These are phyloP conservation scores for Axinella damicornis DNA, from an alignment of 37 sponge, comb jelly and placozoan genomes.

Conservation along the genomic window DNA sequence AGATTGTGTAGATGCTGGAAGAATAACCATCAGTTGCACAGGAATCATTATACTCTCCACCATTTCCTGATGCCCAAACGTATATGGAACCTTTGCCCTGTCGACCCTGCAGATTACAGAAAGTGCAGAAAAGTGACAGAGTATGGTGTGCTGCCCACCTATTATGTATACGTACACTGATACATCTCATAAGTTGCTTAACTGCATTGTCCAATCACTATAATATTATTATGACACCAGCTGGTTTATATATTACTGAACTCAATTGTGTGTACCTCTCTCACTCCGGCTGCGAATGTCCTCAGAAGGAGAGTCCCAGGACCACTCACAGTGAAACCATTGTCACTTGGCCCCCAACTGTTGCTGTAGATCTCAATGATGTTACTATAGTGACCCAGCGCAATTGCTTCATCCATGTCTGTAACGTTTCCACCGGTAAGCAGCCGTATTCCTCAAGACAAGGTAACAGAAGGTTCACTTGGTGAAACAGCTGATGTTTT, in stretches of 20 bases:
- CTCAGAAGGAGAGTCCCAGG: conserved; percentile 61
- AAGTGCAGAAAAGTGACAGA: too few species aligned
- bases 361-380: conserved; percentile 89
- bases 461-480: too few species aligned
- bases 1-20: conserved; percentile 87
- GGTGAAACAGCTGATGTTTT: too few species aligned
- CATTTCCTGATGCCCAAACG: conserved; percentile 97
- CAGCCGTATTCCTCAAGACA: too few species aligned
- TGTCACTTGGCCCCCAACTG: conserved; percentile 95
- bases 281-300: conserved; percentile 49
- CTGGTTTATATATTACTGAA: too few species aligned
- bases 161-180: too few species aligned
- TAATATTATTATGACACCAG: too few species aligned
- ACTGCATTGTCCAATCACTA: too few species aligned
- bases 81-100: conserved; percentile 83
- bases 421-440: conserved; percentile 17
- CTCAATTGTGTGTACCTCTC: conserved; percentile 49
- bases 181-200: too few species aligned
- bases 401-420: conserved; percentile 77
- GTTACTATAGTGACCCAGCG: conserved; percentile 65
- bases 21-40: conserved; percentile 96
- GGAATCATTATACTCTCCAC: conserved; percentile 76
- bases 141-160: too few species aligned
- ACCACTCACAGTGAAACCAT: conserved; percentile 86
- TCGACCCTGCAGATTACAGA: conserved; percentile 74